These are phyloP conservation scores for Neogobius melanostomus DNA, from an alignment of 2,113 vertebrate species.

Conservation along the genomic window DNA sequence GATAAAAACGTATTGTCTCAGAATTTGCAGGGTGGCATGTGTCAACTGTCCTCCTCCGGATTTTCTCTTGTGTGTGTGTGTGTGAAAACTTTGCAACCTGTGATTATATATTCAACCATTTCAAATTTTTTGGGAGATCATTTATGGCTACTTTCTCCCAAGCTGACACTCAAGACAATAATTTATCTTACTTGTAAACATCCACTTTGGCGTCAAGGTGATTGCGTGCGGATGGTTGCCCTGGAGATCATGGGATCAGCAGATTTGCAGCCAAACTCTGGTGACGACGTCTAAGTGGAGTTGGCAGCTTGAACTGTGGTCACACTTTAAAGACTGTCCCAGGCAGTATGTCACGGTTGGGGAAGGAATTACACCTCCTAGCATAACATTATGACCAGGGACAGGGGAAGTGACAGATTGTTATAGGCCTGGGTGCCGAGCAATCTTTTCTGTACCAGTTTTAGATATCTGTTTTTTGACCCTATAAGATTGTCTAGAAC, in stretches of 20 bases:
- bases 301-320: conserved; percentile 46
- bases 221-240: conserved; percentile 17
- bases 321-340: conserved; percentile 21
- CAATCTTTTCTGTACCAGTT: too few relatives aligned
- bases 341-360: conserved; percentile 52
- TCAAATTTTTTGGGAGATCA: conserved; percentile 35
- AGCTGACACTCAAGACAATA: neutral
- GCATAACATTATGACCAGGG: neutral
- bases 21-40: conserved; percentile 11
- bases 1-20: conserved; percentile 16
- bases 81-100: conserved; percentile 23
- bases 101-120: conserved; percentile 53
- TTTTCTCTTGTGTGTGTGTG: conserved; percentile 11
- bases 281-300: conserved; percentile 43
- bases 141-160: neutral
- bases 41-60: conserved; percentile 2
- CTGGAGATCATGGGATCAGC: conserved; percentile 46
- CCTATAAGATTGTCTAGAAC: too few relatives aligned
- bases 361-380: neutral
- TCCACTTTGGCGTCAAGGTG: neutral
- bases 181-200: conserved; percentile 3
- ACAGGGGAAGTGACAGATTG: neutral
- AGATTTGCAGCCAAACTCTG: conserved; percentile 40
- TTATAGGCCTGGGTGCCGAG: neutral
- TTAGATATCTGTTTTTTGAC: too few relatives aligned